Base-by-base conservation (phyloP, 35 echinoderm and acorn worm species). In the Heliocidaris erythrogramma region DNA sequence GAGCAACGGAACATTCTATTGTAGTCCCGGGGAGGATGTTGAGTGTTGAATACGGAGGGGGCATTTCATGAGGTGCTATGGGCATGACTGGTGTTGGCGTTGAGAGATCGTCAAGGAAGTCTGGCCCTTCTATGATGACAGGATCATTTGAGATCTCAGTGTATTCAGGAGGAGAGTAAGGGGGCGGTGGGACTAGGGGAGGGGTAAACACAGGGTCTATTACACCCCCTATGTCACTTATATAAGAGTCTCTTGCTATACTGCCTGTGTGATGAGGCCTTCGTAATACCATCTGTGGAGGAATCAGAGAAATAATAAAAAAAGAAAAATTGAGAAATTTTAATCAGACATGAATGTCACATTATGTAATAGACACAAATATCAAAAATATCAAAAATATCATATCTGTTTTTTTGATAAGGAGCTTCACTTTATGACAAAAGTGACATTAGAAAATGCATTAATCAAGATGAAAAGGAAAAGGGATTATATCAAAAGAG, bases 141-240 rank as follows among this genome's bases (percentile, higher is more conserved):
- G 95, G 95, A 69, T 97, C 97, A 53, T 96, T 96, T 29, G 97
- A 96, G 32, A 97, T 97, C 30, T 94, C 97, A 0, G 95, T 93
- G 94, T 97, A 97, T 48, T 97, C 97, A 8, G 97, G 97, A 4
- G 97, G 97, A 29, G 97, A 97, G 94, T 97, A 97, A 9, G 97
- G 97, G 2, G 97, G 97, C n/a, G 97, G 97, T 13, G 97, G 97
- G 11, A 96, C 95, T 6, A 96, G 30, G 31, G 97, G 97, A 30
- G 97, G 97, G 24, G 97, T 97, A 92, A 97, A 97, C 27, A 97
- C 60, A 5, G 97, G 90, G 88, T 97, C 97, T 49, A 92, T 92
- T 11, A 96, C 91, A 29, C 93, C 93, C 60, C 52, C 90, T 52
- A 97, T 94, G 60, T 97, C 97, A 49, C 89, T 96, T 48, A 96